Evolutionary conservation across 2,113 vertebrate species (phyloP), one percentile per base, ranked within the genome.

Genomic region (Zingel zingel): DNA sequence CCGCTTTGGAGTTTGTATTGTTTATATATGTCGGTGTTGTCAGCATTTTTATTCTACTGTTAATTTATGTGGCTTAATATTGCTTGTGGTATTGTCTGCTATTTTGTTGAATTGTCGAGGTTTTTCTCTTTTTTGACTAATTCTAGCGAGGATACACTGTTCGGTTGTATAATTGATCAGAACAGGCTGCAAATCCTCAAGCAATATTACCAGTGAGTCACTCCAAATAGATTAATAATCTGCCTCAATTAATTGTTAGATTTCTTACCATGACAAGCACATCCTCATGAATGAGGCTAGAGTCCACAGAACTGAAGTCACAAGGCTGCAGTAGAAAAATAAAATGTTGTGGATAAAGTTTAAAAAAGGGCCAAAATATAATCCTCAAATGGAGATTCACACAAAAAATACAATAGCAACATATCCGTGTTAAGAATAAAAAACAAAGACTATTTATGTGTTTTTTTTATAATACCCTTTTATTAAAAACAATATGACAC

Each of bases 401-500:
- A 12, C 4, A 47, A 33, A 33, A 33, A 18, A 25, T 12, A 62
- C 10, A 43, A 16, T 16, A 5, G 14, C 21, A 53, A 54, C 4
- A 62, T 16, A 13, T n/a, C n/a, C 45, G 13, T 25, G 5, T 23
- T 47, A 0, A 39, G 18, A 39, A 33, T 8, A 36, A 23, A 43
- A 13, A 51, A 8, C 1, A 36, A 30, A 54, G 1, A 21, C 21
- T 1, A 23, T 27, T 33, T 23, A 54, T 14, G 6, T 33, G 1
- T 15, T 6, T 3, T 75, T 76, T 18, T 56, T 30, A 1, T 12
- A 5, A 6, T 16, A 36, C 0, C n/a, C 1, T 58, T 65, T 58
- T 48, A 51, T 77, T 83, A 1, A 25, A 53, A 64, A 59, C 7
- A 43, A 66, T 57, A 48, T 65, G 12, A 58, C 36, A 64, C 36